Conservation (phyloP, 1,140 invertebrate species). For the Drosophila biarmipes region DNA sequence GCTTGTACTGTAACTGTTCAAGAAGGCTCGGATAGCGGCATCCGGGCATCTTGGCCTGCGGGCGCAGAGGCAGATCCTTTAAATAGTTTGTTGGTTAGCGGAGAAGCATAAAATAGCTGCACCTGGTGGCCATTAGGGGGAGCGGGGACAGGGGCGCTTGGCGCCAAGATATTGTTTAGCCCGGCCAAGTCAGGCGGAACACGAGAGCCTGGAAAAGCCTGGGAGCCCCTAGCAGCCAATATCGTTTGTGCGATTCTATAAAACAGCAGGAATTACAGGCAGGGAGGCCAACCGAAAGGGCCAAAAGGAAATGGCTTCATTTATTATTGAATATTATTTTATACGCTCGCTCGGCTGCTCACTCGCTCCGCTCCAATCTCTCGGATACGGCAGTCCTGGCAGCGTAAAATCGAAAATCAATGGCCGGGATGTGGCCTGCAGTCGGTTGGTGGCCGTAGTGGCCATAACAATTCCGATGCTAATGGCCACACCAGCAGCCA, state of each 20-base stretch:
- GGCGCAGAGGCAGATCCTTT: conserved; percentile 56
- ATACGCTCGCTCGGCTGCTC: conserved; percentile 65
- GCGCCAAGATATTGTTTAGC: conserved; percentile 68
- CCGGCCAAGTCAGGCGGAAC: conserved; percentile 40
- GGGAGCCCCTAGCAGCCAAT: conserved; percentile 52
- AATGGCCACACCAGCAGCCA: conserved; percentile 54
- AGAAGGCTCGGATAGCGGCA: conserved; percentile 10
- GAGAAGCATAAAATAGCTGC: conserved; percentile 78
- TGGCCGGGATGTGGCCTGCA: conserved; percentile 68
- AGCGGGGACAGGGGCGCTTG: conserved; percentile 40
- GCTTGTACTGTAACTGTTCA: conserved; percentile 49
- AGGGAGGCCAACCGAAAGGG: conserved; percentile 9
- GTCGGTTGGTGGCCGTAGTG: conserved; percentile 16
- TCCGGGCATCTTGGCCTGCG: conserved; percentile 13
- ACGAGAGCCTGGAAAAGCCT: conserved; percentile 9
- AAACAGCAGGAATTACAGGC: conserved; percentile 54
- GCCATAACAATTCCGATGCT: conserved; percentile 76
- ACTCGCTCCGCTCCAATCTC: conserved; percentile 11
- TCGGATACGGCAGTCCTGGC: conserved; percentile 31
- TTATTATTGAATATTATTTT: conserved; percentile 83
- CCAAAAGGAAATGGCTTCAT: conserved; percentile 78
- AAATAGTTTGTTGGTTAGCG: conserved; percentile 77
- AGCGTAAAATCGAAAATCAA: conserved; percentile 81
- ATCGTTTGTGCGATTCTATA: conserved; percentile 66
- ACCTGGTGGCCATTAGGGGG: conserved; percentile 79